Evolutionary conservation across 1,140 invertebrate species (phyloP).

Genomic region (Laupala kohalensis): DNA sequence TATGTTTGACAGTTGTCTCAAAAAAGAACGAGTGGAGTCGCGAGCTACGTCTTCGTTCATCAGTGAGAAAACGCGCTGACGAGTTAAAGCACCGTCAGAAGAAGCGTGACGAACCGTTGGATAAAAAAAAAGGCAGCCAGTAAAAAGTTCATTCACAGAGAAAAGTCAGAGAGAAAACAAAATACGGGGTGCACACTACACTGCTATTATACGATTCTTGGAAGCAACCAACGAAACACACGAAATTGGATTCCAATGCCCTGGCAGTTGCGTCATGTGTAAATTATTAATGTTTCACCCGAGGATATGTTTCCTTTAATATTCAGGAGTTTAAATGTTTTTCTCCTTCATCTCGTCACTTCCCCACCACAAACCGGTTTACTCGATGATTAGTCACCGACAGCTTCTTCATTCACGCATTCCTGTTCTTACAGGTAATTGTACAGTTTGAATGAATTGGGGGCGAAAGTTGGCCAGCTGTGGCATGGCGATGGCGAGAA

Average conservation of each 20-base stretch:
- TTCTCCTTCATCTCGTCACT: too few relatives aligned
- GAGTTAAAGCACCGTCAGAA: background rate
- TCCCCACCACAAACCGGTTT: background rate
- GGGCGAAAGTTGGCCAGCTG: background rate
- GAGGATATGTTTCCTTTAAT: too few relatives aligned
- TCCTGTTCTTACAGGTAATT: too few relatives aligned
- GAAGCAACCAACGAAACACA: background rate
- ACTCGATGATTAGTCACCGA: too few relatives aligned
- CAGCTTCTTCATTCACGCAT: too few relatives aligned
- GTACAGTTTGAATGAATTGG: background rate
- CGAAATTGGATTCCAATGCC: too few relatives aligned
- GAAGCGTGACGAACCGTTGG: background rate
- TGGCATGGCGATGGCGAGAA: background rate
- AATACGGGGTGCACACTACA: background rate
- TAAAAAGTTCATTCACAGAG: background rate
- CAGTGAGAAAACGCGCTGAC: background rate
- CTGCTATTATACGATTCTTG: background rate
- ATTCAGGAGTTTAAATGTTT: too few relatives aligned
- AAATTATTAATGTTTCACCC: too few relatives aligned
- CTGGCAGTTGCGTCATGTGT: too few relatives aligned
- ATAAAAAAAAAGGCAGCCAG: background rate
- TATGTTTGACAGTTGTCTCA: too few relatives aligned
- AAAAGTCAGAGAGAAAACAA: background rate
- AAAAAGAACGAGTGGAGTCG: background rate
- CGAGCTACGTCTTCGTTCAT: background rate